A percentile compares a stretch with the other conserved stretches of the same genome.
Conservation (phyloP, 2,113 vertebrate genomes). For the Misgurnus anguillicaudatus region DNA sequence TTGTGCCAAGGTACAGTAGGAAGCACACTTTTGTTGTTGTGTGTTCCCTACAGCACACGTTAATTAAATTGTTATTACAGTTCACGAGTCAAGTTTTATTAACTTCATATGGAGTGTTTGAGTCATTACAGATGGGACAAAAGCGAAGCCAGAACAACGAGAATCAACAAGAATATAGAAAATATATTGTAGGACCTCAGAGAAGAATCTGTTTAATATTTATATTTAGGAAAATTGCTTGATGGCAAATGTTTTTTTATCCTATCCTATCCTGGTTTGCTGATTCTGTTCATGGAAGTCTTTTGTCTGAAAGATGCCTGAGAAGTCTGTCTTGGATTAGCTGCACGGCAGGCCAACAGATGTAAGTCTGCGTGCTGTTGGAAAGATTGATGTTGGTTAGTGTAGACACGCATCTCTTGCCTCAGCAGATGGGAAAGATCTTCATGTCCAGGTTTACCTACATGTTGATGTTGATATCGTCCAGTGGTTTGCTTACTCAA, state of each 20-base stretch:
- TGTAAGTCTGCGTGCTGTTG: not conserved
- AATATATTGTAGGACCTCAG: too few species aligned
- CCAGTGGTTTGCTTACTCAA: conserved; percentile 29
- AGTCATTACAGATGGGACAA: conserved; percentile 29
- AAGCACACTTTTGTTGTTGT: not conserved
- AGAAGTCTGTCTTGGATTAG: not conserved
- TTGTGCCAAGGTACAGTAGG: not conserved
- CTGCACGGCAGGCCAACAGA: not conserved
- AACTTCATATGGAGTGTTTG: conserved; percentile 10
- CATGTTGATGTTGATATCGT: conserved; percentile 24
- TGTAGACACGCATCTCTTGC: conserved; percentile 25
- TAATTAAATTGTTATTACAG: not conserved
- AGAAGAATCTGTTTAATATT: not conserved
- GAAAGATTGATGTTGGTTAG: conserved; percentile 38
- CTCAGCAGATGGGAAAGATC: conserved; percentile 32
- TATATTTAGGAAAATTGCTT: not conserved
- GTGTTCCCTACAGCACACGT: not conserved
- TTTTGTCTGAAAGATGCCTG: not conserved
- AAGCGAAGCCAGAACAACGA: not conserved
- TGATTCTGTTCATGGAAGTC: too few species aligned
- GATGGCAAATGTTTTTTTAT: too few species aligned
- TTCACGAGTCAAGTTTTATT: not conserved
- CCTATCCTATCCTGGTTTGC: too few species aligned
- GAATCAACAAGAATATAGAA: not conserved
- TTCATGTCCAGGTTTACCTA: not conserved